Conservation (phyloP, 35 echinoderm and acorn worm genomes). For the Ptychodera flava region DNA sequence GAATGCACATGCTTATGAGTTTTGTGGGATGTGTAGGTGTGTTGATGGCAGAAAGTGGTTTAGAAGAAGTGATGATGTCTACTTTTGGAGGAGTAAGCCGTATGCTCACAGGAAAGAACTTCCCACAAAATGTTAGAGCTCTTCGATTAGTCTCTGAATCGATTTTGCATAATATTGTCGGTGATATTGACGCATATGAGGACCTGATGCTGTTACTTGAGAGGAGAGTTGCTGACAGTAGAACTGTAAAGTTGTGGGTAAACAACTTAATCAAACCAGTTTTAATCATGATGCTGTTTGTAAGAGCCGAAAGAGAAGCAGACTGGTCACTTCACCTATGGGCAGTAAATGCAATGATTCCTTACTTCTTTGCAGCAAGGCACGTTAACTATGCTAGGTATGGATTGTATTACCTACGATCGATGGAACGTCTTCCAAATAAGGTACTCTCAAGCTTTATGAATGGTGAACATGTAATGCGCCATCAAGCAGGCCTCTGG, state of each 20-base stretch:
- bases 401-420: background rate
- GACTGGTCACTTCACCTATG: conserved; percentile 7
- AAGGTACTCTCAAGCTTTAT: conserved; percentile 5
- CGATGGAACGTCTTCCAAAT: background rate
- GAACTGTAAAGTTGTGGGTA: conserved; percentile 10
- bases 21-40: conserved; percentile 13
- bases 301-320: conserved; percentile 13
- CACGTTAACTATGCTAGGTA: conserved; percentile 29
- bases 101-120: conserved; percentile 31
- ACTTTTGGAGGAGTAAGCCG: conserved; percentile 7
- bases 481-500: conserved; percentile 19
- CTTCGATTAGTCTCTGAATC: conserved; percentile 20
- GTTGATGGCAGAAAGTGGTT: conserved; percentile 11
- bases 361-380: conserved; percentile 29
- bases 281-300: conserved; percentile 3
- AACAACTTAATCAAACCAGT: conserved; percentile 20
- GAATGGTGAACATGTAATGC: conserved; percentile 14
- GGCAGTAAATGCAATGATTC: conserved; percentile 22
- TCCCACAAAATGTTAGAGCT: conserved; percentile 38
- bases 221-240: background rate
- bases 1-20: too few relatives aligned
- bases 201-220: too few relatives aligned
- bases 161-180: background rate
- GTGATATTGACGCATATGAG: too few relatives aligned
- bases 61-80: conserved; percentile 7